These are phyloP conservation scores for Calypte anna DNA, from an alignment of 2,113 vertebrate genomes.

Conservation along the genomic window DNA sequence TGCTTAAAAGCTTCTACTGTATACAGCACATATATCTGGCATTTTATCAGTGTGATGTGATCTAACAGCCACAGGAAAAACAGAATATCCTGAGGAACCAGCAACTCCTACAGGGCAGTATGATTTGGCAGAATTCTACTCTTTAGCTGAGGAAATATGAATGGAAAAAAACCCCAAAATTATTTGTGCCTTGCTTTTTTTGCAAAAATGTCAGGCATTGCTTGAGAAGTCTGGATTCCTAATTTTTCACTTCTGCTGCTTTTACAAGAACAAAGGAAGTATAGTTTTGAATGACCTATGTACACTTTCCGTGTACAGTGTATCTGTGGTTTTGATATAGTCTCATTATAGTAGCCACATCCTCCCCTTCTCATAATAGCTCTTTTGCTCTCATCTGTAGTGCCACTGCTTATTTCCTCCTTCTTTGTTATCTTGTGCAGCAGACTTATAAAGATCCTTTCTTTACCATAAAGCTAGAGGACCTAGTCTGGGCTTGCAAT, in stretches of 20 bases:
- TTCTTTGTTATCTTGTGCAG: not conserved
- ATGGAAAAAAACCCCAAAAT: not conserved
- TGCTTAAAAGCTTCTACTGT: not conserved
- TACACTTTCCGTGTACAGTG: not conserved
- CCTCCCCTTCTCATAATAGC: not conserved
- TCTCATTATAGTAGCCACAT: not conserved
- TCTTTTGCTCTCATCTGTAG: not conserved
- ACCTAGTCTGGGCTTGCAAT: not conserved
- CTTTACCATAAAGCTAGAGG: not conserved
- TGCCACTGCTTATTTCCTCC: not conserved
- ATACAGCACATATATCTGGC: not conserved
- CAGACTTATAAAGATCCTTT: not conserved
- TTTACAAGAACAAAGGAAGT: not conserved
- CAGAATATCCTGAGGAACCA: not conserved
- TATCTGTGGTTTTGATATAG: not conserved
- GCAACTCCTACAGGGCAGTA: not conserved
- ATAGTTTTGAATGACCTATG: not conserved
- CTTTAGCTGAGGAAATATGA: not conserved
- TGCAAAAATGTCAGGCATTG: not conserved
- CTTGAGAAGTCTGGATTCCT: not conserved
- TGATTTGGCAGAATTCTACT: not conserved
- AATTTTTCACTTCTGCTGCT: not conserved
- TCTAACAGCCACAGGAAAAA: slow-evolving; percentile 1
- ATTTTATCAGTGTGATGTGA: not conserved
- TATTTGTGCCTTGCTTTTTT: not conserved